These are phyloP conservation scores for Eulacestoma nigropectus DNA, from an alignment of 2,113 vertebrate genomes.

Conservation along the genomic window DNA sequence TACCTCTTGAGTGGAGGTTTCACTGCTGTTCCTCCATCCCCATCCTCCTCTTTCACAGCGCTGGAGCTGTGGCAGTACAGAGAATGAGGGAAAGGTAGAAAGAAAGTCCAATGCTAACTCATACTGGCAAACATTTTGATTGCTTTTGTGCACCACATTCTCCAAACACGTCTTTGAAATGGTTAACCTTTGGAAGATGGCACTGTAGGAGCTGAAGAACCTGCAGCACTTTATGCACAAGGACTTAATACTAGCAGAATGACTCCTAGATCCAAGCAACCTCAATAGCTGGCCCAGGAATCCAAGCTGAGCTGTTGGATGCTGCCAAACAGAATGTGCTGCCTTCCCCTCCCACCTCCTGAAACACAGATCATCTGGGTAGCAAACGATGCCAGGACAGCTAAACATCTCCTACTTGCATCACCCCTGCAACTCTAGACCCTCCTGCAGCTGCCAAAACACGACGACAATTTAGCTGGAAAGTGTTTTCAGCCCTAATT, in stretches of 20 bases:
- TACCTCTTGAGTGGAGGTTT: background rate
- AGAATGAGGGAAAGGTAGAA: background rate
- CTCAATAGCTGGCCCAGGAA: background rate
- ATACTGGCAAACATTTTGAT: background rate
- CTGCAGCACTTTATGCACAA: background rate
- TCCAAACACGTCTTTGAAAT: background rate
- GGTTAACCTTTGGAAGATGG: background rate
- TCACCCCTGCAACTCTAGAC: background rate
- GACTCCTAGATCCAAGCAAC: background rate
- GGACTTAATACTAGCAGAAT: background rate
- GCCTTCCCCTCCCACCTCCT: background rate
- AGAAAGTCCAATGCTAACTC: background rate
- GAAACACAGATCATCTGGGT: background rate
- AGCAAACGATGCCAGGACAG: background rate
- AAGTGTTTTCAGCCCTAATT: background rate
- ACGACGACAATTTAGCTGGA: background rate
- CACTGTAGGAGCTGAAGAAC: background rate
- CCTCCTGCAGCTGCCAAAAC: background rate
- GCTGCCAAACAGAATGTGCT: background rate
- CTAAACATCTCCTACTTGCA: background rate
- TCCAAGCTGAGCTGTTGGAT: background rate
- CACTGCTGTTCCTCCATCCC: background rate
- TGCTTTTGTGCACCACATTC: background rate
- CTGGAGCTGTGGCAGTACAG: background rate
- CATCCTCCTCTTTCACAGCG: rapidly evolving